Conservation (phyloP, 2,888 invertebrate species). For the Eristalinus aeneus region DNA sequence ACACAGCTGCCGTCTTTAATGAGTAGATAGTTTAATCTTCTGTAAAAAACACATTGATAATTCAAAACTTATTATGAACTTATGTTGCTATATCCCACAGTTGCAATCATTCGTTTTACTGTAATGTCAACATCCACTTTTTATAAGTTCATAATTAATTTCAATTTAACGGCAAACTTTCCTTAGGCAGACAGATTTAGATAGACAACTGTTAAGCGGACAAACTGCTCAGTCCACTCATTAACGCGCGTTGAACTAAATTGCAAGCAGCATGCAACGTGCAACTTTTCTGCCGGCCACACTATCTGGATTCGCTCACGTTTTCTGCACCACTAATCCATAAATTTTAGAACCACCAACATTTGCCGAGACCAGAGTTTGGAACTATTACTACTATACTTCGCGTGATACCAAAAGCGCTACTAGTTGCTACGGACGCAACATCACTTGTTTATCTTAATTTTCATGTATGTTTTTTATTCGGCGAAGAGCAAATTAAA, state of each 20-base stretch:
- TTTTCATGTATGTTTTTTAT: conserved; percentile 17
- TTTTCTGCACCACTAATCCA: conserved; percentile 46
- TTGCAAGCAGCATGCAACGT: conserved; percentile 67
- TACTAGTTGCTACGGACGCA: conserved; percentile 15
- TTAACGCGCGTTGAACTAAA: conserved; percentile 63
- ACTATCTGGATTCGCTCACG: conserved; percentile 5
- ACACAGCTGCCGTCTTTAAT: too few relatives aligned
- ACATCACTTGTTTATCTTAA: conserved; percentile 34
- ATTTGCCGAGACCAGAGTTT: conserved; percentile 41
- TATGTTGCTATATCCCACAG: background rate
- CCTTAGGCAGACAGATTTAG: background rate
- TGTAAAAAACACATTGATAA: background rate
- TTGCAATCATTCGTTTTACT: background rate
- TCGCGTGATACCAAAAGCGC: conserved; percentile 3
- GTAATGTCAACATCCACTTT: background rate
- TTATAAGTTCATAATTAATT: background rate
- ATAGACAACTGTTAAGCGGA: conserved; percentile 3
- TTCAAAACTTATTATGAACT: background rate
- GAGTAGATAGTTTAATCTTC: too few relatives aligned
- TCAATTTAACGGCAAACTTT: background rate
- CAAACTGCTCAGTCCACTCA: conserved; percentile 29
- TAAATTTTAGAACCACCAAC: conserved; percentile 55
- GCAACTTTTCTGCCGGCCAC: conserved; percentile 44
- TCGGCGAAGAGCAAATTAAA: conserved; percentile 44
- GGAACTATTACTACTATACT: conserved; percentile 23